Percentiles rank a stretch among this genome's conserved stretches.
These are phyloP conservation scores for Spizella passerina DNA, from an alignment of 2,797 vertebrate genomes.

Conservation along the genomic window DNA sequence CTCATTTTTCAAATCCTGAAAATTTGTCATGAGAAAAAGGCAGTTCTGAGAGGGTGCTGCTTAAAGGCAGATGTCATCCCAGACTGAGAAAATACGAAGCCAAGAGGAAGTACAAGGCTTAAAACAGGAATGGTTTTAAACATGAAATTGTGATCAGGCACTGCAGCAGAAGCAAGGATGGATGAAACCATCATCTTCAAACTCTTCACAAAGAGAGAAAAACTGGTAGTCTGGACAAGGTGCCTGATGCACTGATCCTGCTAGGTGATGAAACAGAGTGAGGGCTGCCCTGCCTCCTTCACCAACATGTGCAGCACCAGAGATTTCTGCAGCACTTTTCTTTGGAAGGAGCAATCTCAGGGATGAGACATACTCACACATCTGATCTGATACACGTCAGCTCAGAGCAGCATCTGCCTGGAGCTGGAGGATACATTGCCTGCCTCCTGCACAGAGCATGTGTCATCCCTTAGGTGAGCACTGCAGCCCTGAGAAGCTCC, in stretches of 20 bases:
- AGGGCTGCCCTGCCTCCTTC: neutral
- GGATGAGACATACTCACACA: conserved; percentile 15
- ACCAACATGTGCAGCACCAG: neutral
- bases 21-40: conserved; percentile 5
- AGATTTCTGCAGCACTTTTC: neutral
- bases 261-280: fast-evolving
- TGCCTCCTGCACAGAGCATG: neutral
- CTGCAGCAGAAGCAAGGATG: neutral
- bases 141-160: neutral
- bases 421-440: neutral
- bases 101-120: conserved; percentile 14
- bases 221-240: neutral
- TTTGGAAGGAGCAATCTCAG: neutral
- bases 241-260: neutral
- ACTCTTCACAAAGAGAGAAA: neutral
- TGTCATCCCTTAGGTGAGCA: neutral
- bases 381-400: neutral
- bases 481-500: neutral
- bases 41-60: neutral
- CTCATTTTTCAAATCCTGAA: neutral
- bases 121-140: neutral
- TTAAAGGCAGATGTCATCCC: conserved; percentile 56
- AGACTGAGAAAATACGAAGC: conserved; percentile 26
- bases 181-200: neutral
- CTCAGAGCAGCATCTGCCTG: neutral